These are phyloP conservation scores for Charina bottae DNA, from an alignment of 2,113 vertebrate genomes.

Conservation along the genomic window DNA sequence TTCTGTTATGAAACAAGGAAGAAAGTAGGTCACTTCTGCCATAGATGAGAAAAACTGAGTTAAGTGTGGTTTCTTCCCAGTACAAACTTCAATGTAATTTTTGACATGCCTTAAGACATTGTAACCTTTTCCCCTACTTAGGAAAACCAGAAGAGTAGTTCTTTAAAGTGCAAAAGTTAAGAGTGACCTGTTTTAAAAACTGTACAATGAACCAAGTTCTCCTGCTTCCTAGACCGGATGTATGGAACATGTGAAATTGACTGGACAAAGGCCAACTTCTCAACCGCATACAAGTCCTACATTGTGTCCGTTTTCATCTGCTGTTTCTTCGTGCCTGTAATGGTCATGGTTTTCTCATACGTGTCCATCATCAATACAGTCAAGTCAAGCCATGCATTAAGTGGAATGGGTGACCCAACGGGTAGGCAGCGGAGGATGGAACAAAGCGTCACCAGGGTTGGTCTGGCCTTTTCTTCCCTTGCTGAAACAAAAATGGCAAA, in stretches of 20 bases:
- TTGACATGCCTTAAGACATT: neutral
- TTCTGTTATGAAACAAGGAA: neutral
- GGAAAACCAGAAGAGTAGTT: neutral
- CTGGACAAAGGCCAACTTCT: conserved; percentile 89
- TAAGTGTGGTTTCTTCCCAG: neutral
- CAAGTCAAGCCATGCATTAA: conserved; percentile 81
- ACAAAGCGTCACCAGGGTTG: conserved; percentile 79
- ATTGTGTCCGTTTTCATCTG: conserved; percentile 85
- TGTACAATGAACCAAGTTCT: conserved; percentile 28
- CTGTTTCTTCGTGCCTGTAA: conserved; percentile 82
- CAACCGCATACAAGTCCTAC: conserved; percentile 86
- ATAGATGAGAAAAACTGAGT: neutral
- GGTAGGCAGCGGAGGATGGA: conserved; percentile 80
- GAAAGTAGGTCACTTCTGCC: neutral
- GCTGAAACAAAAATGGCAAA: neutral
- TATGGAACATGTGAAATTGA: conserved; percentile 87
- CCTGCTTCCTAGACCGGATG: conserved; percentile 75
- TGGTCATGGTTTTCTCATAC: conserved; percentile 81
- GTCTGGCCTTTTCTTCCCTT: neutral
- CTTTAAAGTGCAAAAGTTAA: neutral
- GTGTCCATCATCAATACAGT: conserved; percentile 85
- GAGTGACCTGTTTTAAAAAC: conserved; percentile 19
- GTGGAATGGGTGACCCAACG: conserved; percentile 75
- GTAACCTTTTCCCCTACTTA: neutral
- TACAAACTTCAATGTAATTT: neutral